These are phyloP conservation scores for Pseudorhiza aurosa DNA, from an alignment of 30 jellyfish, hydroid and myxozoan species.

Conservation along the genomic window DNA sequence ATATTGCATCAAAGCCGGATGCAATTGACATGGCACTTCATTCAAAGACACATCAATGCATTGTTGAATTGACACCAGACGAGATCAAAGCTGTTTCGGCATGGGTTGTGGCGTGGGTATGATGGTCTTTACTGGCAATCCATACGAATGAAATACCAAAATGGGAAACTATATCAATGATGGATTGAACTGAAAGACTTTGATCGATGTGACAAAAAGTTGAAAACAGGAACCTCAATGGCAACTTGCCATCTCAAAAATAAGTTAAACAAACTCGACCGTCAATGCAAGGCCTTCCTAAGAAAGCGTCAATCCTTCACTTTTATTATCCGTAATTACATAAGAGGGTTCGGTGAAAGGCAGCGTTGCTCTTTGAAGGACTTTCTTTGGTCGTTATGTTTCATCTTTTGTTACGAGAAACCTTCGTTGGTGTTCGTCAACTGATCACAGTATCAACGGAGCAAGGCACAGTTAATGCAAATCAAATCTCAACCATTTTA, in stretches of 20 bases:
- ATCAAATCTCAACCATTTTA: no score
- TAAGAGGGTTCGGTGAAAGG: background rate
- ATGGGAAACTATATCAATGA: no score
- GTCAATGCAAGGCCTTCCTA: background rate
- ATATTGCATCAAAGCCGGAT: background rate
- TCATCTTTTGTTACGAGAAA: background rate
- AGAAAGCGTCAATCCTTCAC: background rate
- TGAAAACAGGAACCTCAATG: no score
- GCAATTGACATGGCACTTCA: background rate
- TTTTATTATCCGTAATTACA: background rate
- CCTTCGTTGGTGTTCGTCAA: conserved; percentile 5
- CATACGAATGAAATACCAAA: no score
- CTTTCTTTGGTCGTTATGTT: background rate
- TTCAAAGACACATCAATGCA: no score
- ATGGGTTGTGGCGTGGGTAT: no score
- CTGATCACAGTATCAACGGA: background rate
- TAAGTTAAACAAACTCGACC: background rate
- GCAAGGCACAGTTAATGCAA: background rate
- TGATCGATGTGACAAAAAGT: no score
- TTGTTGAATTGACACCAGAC: no score
- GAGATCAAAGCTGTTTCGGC: no score
- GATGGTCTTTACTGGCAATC: no score
- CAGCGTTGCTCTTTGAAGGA: conserved; percentile 13
- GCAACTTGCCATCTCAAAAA: no score
- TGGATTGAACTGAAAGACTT: no score